Evolutionary conservation across 2,888 invertebrate genomes (phyloP), one percentile per base, ranked within the genome.

Genomic region (Drosophila picticornis): DNA sequence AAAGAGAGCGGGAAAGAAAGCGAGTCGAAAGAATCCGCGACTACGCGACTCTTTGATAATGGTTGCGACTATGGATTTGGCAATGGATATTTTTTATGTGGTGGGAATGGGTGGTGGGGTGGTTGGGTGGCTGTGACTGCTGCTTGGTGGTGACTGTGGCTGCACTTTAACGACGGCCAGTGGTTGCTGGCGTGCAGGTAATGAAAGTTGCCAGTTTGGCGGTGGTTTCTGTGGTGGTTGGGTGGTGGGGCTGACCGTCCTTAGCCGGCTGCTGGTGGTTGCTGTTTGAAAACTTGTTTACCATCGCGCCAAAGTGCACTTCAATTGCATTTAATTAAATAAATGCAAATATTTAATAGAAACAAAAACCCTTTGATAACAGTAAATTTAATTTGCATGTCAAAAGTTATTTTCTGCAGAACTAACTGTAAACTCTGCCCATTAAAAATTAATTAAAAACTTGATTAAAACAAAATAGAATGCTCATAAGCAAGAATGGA

Each of bases 311-410:
- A 66, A 87, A 90, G 91, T 90, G 91, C 87, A 90, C 90, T 88
- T 90, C 74, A 90, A 77, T 68, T 88, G 87, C 87, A 88, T 90
- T 83, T 90, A 82, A 90, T 90, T 82, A 85, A 84, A 68, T 51
- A 40, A 71, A 71, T 51, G 72, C 72, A 71, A 40, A 60, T 38
- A 50, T 31, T 13, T 13, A 31, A 38, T 31, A 38, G 27, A 52
- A 51, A 27, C 31, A 43, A 56, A 53, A 53, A 34, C 57, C 57
- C 57, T 57, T 57, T 40, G 40, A 31, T 16, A 57, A 22, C 16
- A 22, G 43, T 25, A 50, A 29, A 57, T 25, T 50, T 57, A 1
- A 62, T 53, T 31, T 25, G 25, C 32, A 34, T 50, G 27, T 27
- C 19, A 36, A 25, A 55, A n/a, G 32, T 13, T 55, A 34, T 16